Evolutionary conservation across 2,888 invertebrate genomes (phyloP).

Genomic region (Sinotaia quadrata): DNA sequence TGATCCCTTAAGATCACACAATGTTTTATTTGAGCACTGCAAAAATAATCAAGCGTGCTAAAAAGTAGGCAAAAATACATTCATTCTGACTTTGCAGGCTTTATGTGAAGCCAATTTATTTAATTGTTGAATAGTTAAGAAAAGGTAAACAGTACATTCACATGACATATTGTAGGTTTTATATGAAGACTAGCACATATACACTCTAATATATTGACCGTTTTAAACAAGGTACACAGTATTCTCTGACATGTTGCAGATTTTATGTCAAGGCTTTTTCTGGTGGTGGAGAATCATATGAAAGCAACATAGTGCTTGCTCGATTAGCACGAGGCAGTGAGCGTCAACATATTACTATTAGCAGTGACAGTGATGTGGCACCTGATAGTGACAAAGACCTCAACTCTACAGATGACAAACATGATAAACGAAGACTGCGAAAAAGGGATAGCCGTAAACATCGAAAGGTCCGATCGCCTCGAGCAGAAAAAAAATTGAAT

Average conservation of each 20-base stretch:
- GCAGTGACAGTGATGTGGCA: constrained; percentile 50
- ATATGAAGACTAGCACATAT: too few species aligned
- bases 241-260: constrained; percentile 48
- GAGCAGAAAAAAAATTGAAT: constrained; percentile 37
- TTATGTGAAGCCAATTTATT: too few species aligned
- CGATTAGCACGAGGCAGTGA: constrained; percentile 44
- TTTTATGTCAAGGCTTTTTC: constrained; percentile 66
- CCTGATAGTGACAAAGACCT: constrained; percentile 57
- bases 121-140: too few species aligned
- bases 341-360: constrained; percentile 42
- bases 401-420: constrained; percentile 50
- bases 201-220: too few species aligned
- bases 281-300: constrained; percentile 64
- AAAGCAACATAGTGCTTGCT: constrained; percentile 63
- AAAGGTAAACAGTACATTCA: too few species aligned
- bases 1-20: too few species aligned
- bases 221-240: too few species aligned
- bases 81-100: too few species aligned
- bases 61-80: too few species aligned
- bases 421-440: constrained; percentile 39
- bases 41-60: too few species aligned
- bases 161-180: too few species aligned
- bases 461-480: constrained; percentile 44
- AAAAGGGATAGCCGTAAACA: constrained; percentile 38
- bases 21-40: too few species aligned